Base-by-base conservation (phyloP, 1,140 invertebrate genomes). In the Thereuonema tuberculata region DNA sequence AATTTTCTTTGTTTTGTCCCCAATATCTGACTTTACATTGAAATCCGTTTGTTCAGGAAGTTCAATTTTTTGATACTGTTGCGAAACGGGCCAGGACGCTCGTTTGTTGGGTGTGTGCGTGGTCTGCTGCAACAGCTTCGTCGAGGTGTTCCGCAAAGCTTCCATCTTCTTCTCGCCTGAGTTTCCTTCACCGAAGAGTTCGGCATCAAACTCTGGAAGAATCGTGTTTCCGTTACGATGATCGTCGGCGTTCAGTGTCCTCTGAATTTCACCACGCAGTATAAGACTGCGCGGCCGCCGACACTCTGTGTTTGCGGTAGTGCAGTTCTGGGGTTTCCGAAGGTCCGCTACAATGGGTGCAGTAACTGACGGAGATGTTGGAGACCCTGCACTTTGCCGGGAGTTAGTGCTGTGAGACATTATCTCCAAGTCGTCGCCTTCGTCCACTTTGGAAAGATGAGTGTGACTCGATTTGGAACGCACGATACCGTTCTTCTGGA, bases 381-480 rank as follows among this genome's bases (percentile, higher is more conserved):
- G 37, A 43, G n/a, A 17, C 53, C 25, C 21, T 47, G 31, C 29
- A 37, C 47, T 26, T 27, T 26, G 59, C 12, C 28, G 57, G 59
- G 1, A 28, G 50, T 28, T n/a, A 26, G 23, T 21, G 28, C 20
- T 25, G 12, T 23, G 28, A 26, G 59, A 20, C 14, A 28, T 27
- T 28, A 28, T 56, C 21, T 26, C 28, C 24, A 26, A 17, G 31
- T 61, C 60, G 3, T 54, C 50, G 9, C 25, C 47, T 52, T 63
- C 63, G 29, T 61, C 60, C 20, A 60, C 59, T 60, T 58, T 62
- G 0, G 65, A 61, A 56, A 67, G 52, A 23, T 64, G 61, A 9
- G 65, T 68, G 21, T 63, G 64, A 46, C 64, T 70, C 1, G 69
- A 70, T 60, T 67, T 66, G 2, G 67, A 69, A 1, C 67, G 48